Evolutionary conservation across 2,888 invertebrate species (phyloP).

Genomic region (Plagodis pulveraria): DNA sequence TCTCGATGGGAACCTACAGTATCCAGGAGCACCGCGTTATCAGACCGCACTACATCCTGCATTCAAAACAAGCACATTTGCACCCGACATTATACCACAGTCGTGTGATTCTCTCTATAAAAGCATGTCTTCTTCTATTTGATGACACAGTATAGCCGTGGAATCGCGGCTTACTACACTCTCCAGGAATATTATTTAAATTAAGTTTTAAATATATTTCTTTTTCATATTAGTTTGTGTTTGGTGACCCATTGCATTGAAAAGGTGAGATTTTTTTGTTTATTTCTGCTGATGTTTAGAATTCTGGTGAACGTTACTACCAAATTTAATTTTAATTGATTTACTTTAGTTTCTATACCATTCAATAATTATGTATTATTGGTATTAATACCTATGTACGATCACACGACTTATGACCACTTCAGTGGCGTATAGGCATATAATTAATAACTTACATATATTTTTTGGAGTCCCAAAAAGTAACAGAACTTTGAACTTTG

Average conservation of each 20-base stretch:
- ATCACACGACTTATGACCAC: too few relatives aligned
- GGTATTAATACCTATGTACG: too few relatives aligned
- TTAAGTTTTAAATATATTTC: slow-evolving; percentile 16
- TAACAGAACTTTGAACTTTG: too few relatives aligned
- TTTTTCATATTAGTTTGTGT: slow-evolving; percentile 3
- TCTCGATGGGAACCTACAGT: slow-evolving; percentile 9
- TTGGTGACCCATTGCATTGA: slow-evolving; percentile 19
- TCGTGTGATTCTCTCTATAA: slow-evolving; percentile 47
- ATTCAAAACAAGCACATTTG: slow-evolving; percentile 21
- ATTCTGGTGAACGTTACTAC: too few relatives aligned
- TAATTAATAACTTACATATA: too few relatives aligned
- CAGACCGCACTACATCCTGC: slow-evolving; percentile 5
- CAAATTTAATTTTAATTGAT: too few relatives aligned
- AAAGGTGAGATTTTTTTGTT: too few relatives aligned
- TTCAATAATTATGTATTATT: too few relatives aligned
- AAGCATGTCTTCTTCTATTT: slow-evolving; percentile 16
- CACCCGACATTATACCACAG: slow-evolving; percentile 39
- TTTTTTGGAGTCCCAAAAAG: too few relatives aligned
- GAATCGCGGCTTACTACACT: slow-evolving; percentile 50
- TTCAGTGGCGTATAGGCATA: too few relatives aligned
- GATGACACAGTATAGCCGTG: slow-evolving; percentile 56
- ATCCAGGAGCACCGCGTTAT: background rate
- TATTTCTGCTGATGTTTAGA: too few relatives aligned
- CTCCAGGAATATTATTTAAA: slow-evolving; percentile 5
- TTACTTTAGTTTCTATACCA: too few relatives aligned